Evolutionary conservation across 2,888 invertebrate species (phyloP), one percentile per base, ranked within the genome.

Genomic region (Ochropacha duplaris): DNA sequence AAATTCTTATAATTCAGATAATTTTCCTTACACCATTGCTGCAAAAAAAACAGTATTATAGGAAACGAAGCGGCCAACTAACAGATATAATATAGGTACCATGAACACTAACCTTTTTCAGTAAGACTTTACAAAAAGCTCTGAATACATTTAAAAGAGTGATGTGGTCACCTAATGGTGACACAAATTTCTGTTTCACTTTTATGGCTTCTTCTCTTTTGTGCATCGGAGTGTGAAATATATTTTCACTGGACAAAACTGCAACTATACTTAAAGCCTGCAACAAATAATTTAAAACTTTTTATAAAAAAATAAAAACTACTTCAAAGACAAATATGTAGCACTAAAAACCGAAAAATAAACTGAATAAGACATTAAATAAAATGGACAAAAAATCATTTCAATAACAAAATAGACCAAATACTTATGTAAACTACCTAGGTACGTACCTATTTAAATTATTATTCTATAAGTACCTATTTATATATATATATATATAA

Each of bases 1-100:
- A 99, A 93, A 89, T 98, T 98, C 68, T 97, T 94, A 62, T 94
- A 93, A 81, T 98, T 96, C 54, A 99, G 90, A 81, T 95, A 98
- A 86, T 99, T 97, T 69, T 98, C 97, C 78, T 95, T 95, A 80
- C 98, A 98, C 98, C 98, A 98, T 84, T 93, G 93, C 94, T 95
- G 83, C n/a, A 86, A 90, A 51, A 67, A 64, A 64, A 59, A 19
- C 2, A 24, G 5, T 24, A 24, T 28, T 34, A 56, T n/a, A 49
- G 16, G 19, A 19, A 9, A 19, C 9, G 9, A 19, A 9, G 44
- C 16, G 19, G 9, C 1, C 31, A 31, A 31, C n/a, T n/a, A n/a
- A n/a, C n/a, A n/a, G n/a, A n/a, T 12, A n/a, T 28, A 55, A 50
- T 22, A 55, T 51, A n/a, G n/a, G n/a, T n/a, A 50, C 26, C 6